Percentiles rank a stretch among this genome's conserved stretches.
These are phyloP conservation scores for Cydia strobilella DNA, from an alignment of 1,140 invertebrate genomes.

Conservation along the genomic window DNA sequence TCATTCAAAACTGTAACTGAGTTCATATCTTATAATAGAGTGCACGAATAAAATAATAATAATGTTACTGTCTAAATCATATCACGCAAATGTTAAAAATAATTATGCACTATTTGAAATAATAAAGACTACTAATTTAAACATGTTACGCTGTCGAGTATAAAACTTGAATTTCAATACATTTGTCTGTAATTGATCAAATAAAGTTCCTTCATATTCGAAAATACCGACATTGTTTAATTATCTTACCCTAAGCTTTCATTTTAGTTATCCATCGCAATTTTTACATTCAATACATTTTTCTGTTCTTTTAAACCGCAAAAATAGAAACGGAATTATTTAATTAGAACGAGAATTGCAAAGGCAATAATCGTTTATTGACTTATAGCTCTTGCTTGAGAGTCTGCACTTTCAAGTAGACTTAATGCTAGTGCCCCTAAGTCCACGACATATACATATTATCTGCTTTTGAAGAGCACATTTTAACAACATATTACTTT, in stretches of 20 bases:
- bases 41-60: conserved; percentile 60
- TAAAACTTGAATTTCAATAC: conserved; percentile 51
- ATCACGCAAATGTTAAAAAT: conserved; percentile 27
- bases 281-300: too few species aligned
- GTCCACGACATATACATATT: too few species aligned
- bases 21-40: conserved; percentile 57
- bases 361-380: too few species aligned
- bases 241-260: background rate
- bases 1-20: conserved; percentile 47
- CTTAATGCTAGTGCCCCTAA: too few species aligned
- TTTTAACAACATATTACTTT: too few species aligned
- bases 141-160: conserved; percentile 46
- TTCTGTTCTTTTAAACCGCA: too few species aligned
- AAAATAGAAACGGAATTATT: too few species aligned
- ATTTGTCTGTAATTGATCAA: conserved; percentile 72
- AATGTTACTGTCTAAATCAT: conserved; percentile 33
- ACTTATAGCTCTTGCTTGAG: too few species aligned
- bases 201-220: conserved; percentile 77
- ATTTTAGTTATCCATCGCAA: too few species aligned
- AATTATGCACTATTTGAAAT: conserved; percentile 61
- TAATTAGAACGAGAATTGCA: too few species aligned
- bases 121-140: conserved; percentile 45
- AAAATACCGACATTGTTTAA: conserved; percentile 35
- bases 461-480: too few species aligned
- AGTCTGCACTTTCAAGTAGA: too few species aligned